phyloP scores from a whole-genome alignment of 2,888 invertebrate species.

The Megaustenia siamemsis region DNA sequence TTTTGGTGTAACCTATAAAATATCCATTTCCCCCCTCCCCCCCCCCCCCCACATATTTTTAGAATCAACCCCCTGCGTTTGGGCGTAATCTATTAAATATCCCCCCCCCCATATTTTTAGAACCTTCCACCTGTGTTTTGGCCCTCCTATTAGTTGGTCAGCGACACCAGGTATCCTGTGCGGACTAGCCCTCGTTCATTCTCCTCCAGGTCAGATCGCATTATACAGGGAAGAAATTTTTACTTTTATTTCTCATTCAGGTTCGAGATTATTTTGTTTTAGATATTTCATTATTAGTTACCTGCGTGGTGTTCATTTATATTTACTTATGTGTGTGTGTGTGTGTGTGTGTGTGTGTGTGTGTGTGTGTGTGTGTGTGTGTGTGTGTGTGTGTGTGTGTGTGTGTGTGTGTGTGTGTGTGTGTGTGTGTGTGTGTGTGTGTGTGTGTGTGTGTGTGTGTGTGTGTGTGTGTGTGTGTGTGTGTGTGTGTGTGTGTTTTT shows the following conservation, averaged over 20 bases:
- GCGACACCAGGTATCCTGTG: too few species aligned
- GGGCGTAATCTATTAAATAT: background rate
- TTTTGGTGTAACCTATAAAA: background rate
- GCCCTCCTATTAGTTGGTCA: too few species aligned
- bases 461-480: background rate
- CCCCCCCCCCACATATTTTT: too few species aligned
- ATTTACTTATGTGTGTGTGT: slow-evolving; percentile 23
- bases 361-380: slow-evolving; percentile 3
- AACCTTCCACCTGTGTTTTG: too few species aligned
- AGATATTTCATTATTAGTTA: too few species aligned
- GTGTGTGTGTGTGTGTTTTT: background rate
- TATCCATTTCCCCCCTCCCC: background rate
- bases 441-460: background rate
- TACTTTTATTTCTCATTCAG: too few species aligned
- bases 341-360: slow-evolving; percentile 21
- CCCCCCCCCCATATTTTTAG: too few species aligned
- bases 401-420: background rate
- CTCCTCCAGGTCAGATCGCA: too few species aligned
- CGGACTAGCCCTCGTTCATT: too few species aligned
- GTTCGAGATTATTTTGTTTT: too few species aligned
- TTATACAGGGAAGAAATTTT: background rate
- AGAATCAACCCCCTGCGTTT: background rate
- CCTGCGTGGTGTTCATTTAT: background rate
- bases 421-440: background rate
- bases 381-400: background rate